A percentile compares a stretch with the other conserved stretches of the same genome.
Evolutionary conservation across 92 coral and sea anemone species (phyloP).

Genomic region (Desmophyllum pertusum): DNA sequence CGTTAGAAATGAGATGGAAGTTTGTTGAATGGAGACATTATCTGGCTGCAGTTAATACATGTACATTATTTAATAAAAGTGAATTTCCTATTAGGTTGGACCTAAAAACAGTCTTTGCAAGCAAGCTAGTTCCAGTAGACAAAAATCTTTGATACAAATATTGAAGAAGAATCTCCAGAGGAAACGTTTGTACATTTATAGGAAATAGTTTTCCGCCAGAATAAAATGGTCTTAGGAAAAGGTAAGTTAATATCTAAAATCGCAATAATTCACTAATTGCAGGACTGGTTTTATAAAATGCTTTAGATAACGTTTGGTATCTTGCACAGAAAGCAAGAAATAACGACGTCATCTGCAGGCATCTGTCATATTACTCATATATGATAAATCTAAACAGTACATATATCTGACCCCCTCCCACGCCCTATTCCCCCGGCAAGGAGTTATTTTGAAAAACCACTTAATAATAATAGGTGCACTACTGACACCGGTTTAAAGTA

Average conservation of each 20-base stretch:
- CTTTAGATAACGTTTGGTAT: background rate
- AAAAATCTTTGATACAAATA: slow-evolving; percentile 32
- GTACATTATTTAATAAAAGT: too few relatives aligned
- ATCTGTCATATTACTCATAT: background rate
- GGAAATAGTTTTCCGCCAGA: background rate
- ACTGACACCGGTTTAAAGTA: background rate
- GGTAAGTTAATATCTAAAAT: background rate
- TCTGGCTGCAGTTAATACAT: background rate
- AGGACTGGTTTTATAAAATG: background rate
- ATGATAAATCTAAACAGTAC: background rate
- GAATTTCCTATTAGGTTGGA: too few relatives aligned
- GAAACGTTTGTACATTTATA: slow-evolving; percentile 5
- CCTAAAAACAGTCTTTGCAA: background rate
- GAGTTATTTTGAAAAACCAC: background rate
- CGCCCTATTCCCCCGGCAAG: background rate
- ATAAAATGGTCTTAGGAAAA: background rate
- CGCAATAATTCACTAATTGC: background rate
- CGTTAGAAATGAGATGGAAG: slow-evolving; percentile 25
- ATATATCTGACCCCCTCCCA: background rate
- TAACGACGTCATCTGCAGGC: too few relatives aligned
- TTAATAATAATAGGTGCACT: background rate
- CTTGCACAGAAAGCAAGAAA: slow-evolving; percentile 28
- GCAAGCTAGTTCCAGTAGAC: background rate
- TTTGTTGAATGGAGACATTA: background rate
- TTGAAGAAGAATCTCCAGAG: background rate